Base-by-base conservation (phyloP, 1,140 invertebrate genomes). In the Phymastichus coffea region DNA sequence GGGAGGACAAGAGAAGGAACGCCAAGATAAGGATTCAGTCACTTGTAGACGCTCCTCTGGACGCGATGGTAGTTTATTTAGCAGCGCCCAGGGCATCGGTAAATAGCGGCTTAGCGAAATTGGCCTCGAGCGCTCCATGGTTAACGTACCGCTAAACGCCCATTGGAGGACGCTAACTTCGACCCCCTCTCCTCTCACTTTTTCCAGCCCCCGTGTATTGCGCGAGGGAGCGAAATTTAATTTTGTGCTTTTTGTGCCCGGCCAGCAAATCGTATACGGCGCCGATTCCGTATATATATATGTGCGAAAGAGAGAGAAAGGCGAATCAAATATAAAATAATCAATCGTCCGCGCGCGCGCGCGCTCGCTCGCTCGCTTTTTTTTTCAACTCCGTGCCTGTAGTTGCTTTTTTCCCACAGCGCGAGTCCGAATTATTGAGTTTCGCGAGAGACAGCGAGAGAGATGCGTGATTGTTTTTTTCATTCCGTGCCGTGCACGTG, bases 61-160 rank as follows among this genome's bases (percentile, higher is more conserved):
- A n/a, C n/a, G n/a, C n/a, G n/a, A n/a, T n/a, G n/a, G n/a, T n/a
- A n/a, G 78, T 78, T 79, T 80, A 80, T 80, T 80, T 77, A 80
- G 70, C 73, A 74, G 69, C 67, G 78, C 78, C 76, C 67, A 73
- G 70, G 76, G 77, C 78, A 78, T 77, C 70, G 75, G 75, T 79
- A 80, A 80, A 80, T 76, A 80, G 76, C 66, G 75, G 77, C 72
- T 79, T 78, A 78, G 78, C 74, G 73, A 77, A 61, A 79, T 78
- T 80, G 75, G 77, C 77, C 74, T 66, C 75, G 67, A 73, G 74
- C 75, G 71, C 78, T 76, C 77, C 76, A 80, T 78, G 76, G 75
- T 80, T 80, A 79, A 78, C 77, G 78, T 74, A 73, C 71, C 72
- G 77, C 77, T 78, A 79, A 80, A 80, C 77, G 74, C 6, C 78